phyloP scores from a whole-genome alignment of 2,797 vertebrate genomes.

The Myotis daubentonii region DNA sequence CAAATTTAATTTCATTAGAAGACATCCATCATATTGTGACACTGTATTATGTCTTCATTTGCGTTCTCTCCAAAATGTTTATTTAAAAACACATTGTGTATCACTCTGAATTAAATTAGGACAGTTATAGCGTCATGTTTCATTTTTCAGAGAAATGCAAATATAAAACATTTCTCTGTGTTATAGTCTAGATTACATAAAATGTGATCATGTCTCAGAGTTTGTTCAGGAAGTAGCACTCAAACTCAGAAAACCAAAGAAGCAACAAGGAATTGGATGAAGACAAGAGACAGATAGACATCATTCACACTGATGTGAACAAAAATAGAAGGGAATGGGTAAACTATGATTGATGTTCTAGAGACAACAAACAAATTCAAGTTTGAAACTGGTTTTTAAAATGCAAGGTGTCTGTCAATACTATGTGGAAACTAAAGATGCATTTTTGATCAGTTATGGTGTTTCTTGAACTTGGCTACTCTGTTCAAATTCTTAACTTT shows the following conservation, averaged over 20 bases:
- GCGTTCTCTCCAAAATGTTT: conserved; percentile 59
- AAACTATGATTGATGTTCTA: background rate
- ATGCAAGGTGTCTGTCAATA: conserved; percentile 34
- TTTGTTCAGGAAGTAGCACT: background rate
- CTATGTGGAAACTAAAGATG: background rate
- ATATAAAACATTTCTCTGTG: conserved; percentile 30
- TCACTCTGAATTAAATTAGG: conserved; percentile 49
- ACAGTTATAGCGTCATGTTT: conserved; percentile 51
- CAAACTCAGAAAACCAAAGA: conserved; percentile 38
- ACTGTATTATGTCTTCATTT: conserved; percentile 68
- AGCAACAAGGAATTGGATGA: background rate
- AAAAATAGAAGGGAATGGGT: background rate
- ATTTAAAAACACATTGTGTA: conserved; percentile 66
- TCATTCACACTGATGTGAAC: background rate
- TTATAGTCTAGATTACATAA: conserved; percentile 58
- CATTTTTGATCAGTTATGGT: conserved; percentile 25
- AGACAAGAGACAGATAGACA: background rate
- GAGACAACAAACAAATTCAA: background rate
- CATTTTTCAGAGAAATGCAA: conserved; percentile 60
- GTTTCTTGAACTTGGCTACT: conserved; percentile 33
- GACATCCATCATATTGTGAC: conserved; percentile 35
- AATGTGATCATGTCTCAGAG: conserved; percentile 53
- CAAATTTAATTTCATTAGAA: conserved; percentile 69
- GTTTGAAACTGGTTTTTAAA: conserved; percentile 52
- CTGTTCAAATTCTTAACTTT: background rate